Percentiles rank a stretch among this genome's conserved stretches.
These are phyloP conservation scores for Orthosia cruda DNA, from an alignment of 2,888 invertebrate species.

Conservation along the genomic window DNA sequence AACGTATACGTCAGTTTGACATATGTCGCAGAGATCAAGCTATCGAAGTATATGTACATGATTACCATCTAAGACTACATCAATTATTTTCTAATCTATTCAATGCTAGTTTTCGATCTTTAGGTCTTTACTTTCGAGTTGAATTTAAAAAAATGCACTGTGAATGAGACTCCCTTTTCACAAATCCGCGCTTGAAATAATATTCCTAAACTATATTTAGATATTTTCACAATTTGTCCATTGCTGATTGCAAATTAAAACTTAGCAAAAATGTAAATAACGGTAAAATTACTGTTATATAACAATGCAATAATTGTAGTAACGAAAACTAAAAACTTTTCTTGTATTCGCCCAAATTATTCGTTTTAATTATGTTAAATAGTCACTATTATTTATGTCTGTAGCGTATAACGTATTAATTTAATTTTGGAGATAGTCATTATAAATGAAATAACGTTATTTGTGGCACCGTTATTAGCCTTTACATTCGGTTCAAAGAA, in stretches of 20 bases:
- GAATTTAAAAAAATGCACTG: constrained; percentile 16
- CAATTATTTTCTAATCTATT: too few relatives aligned
- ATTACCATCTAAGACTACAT: constrained; percentile 5
- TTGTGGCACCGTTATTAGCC: constrained; percentile 49
- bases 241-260: constrained; percentile 58
- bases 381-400: constrained; percentile 79
- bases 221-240: constrained; percentile 63
- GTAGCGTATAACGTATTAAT: constrained; percentile 80
- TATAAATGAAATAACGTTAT: constrained; percentile 56
- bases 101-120: constrained; percentile 5
- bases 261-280: constrained; percentile 50
- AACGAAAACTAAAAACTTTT: constrained; percentile 39
- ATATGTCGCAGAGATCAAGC: too few relatives aligned
- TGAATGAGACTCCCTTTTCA: constrained; percentile 26
- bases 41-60: too few relatives aligned
- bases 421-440: constrained; percentile 66
- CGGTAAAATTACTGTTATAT: constrained; percentile 50
- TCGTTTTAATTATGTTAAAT: constrained; percentile 71
- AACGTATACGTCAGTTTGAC: too few relatives aligned
- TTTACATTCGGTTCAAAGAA: constrained; percentile 36
- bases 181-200: constrained; percentile 63
- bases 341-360: constrained; percentile 73
- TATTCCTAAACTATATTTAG: constrained; percentile 67
- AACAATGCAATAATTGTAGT: constrained; percentile 67
- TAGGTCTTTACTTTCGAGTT: constrained; percentile 2